phyloP scores from a whole-genome alignment of 2,888 invertebrate genomes.

The Aplocera efformata region DNA sequence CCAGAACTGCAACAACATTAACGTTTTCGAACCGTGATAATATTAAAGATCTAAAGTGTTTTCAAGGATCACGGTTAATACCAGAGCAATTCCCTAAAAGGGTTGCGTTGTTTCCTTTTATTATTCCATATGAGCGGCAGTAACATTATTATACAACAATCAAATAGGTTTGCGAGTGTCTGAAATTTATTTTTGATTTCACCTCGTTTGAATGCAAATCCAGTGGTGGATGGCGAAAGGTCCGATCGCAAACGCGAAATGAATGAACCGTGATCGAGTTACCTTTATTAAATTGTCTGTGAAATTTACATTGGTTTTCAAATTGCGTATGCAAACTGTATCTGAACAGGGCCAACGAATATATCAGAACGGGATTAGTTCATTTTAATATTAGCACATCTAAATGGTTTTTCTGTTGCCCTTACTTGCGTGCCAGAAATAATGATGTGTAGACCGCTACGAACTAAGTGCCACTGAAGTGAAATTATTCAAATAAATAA shows the following conservation, averaged over 20 bases:
- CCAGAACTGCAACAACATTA: no score
- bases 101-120: constrained; percentile 19
- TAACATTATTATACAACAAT: constrained; percentile 30
- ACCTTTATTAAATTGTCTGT: constrained; percentile 25
- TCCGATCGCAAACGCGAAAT: constrained; percentile 41
- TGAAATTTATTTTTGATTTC: constrained; percentile 44
- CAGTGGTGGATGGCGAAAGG: constrained; percentile 37
- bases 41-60: no score
- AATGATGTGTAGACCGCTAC: no score
- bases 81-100: constrained; percentile 14
- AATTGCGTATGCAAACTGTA: neutral
- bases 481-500: no score
- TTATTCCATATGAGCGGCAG: constrained; percentile 22
- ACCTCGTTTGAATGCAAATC: constrained; percentile 55
- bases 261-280: constrained; percentile 36
- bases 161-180: constrained; percentile 26
- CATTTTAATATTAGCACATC: no score
- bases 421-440: no score
- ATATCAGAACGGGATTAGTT: no score
- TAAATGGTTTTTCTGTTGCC: no score
- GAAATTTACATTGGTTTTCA: constrained; percentile 7
- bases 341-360: no score
- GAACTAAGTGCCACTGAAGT: no score
- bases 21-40: no score
- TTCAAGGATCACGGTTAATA: neutral